Base-by-base conservation (phyloP, 23 tunicate species). In the Styela clava region DNA sequence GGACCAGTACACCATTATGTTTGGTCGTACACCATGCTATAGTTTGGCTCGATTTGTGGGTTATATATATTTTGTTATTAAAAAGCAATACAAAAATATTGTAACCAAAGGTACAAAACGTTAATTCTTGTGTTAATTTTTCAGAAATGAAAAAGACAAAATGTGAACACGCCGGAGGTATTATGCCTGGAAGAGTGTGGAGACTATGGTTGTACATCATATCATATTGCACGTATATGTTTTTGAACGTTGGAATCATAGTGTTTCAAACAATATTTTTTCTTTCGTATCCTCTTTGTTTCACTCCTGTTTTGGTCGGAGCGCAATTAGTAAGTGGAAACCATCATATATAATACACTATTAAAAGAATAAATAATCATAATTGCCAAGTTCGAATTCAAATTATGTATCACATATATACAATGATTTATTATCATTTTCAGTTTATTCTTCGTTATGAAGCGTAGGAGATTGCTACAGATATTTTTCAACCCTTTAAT, bases 281-380 rank as follows among this genome's bases (percentile, higher is more conserved):
- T 62, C 87, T 93, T 24, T 68, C 98, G 1, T 24, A 74, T 52
- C 98, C 98, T 2, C 93, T 93, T 22, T 93, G 98, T 73, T 93
- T 93, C 63, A 79, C 79, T 24, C 84, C 89, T 19, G 74, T 73
- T 25, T 77, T 87, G 26, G 69, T 88, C 24, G 98, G 98, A 22
- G 36, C 68, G 21, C 98, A 88, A 74, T 28, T 36, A 86, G 98
- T 93, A 51, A 56, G 86, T 69, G 30, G 16, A 56, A 18, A 56
- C n/a, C n/a, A n/a, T n/a, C n/a, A n/a, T n/a, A n/a, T n/a, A n/a
- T 61, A 21, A 61, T 23, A 61, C 64, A 61, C 64, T 61, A 21
- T 61, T 0, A 61, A 61, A 61, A 61, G n/a, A n/a, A n/a, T n/a
- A n/a, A n/a, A n/a, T n/a, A n/a, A n/a, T n/a, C n/a, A n/a, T n/a